Percentiles rank a stretch among this genome's conserved stretches.
These are phyloP conservation scores for Lycaena phlaeas DNA, from an alignment of 2,888 invertebrate species.

Conservation along the genomic window DNA sequence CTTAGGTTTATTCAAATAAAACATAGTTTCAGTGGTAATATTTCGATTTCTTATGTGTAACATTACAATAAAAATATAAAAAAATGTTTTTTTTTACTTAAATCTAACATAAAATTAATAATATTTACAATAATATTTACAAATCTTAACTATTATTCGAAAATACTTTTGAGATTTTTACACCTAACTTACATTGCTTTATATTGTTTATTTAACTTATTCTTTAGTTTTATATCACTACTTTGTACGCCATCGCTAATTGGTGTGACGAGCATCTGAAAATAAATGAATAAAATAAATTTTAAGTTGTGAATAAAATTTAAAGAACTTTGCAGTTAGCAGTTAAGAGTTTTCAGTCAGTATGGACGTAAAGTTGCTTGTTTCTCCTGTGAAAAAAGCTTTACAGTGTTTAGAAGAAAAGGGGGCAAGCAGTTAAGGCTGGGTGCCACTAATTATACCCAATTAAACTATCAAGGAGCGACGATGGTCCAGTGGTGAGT, in stretches of 20 bases:
- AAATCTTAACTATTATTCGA: constrained; percentile 36
- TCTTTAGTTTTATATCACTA: constrained; percentile 35
- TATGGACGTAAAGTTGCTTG: too few species aligned
- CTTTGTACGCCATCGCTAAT: constrained; percentile 36
- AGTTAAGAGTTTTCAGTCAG: too few species aligned
- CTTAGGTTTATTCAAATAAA: not conserved
- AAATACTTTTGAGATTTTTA: constrained; percentile 28
- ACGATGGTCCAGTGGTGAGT: too few species aligned
- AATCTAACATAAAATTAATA: not conserved
- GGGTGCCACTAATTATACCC: too few species aligned
- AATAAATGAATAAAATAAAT: too few species aligned
- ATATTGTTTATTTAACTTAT: constrained; percentile 39
- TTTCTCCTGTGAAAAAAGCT: too few species aligned
- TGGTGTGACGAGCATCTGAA: constrained; percentile 52
- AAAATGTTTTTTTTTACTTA: not conserved
- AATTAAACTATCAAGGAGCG: too few species aligned
- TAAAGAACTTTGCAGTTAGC: too few species aligned
- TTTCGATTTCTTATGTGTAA: not conserved
- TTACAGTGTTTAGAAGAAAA: too few species aligned
- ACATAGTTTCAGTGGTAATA: not conserved
- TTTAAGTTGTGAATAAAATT: too few species aligned
- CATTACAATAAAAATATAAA: not conserved
- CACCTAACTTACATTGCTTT: constrained; percentile 39
- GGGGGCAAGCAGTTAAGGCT: too few species aligned
- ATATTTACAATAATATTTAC: constrained; percentile 10